These are phyloP conservation scores for Catharus fuscescens DNA, from an alignment of 2,113 vertebrate genomes.

Conservation along the genomic window DNA sequence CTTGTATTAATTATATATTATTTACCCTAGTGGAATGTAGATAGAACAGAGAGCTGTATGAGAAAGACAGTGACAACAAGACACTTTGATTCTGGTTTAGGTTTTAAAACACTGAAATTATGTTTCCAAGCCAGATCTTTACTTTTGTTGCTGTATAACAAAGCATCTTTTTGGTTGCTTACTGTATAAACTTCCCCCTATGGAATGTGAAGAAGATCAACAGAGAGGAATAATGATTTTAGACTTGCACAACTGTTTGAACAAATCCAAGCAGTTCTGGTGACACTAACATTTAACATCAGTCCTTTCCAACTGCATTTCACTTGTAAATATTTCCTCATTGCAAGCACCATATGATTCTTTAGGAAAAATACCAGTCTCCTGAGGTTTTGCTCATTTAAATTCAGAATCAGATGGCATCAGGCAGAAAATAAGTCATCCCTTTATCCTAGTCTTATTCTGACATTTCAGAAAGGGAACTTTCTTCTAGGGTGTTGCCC, in stretches of 20 bases:
- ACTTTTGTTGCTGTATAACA: not conserved
- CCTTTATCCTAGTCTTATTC: not conserved
- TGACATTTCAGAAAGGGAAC: constrained; percentile 53
- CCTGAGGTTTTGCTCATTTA: constrained; percentile 50
- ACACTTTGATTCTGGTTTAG: not conserved
- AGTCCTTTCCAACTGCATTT: constrained; percentile 10
- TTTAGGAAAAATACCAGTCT: constrained; percentile 53
- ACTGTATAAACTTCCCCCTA: not conserved
- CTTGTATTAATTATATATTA: not conserved
- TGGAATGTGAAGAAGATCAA: not conserved
- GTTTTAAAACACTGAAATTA: not conserved
- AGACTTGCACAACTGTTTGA: not conserved
- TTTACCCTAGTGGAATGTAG: not conserved
- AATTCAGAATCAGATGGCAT: constrained; percentile 44
- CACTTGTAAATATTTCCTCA: constrained; percentile 45
- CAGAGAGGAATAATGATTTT: not conserved
- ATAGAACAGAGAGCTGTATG: not conserved
- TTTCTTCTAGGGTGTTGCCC: constrained; percentile 27
- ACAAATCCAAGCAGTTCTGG: not conserved
- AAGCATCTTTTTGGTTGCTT: not conserved
- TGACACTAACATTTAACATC: constrained; percentile 16
- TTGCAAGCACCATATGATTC: not conserved
- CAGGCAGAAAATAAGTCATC: constrained; percentile 51
- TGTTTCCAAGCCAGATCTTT: not conserved
- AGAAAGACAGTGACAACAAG: not conserved